These are phyloP conservation scores for Danio jaintianensis DNA, from an alignment of 2,797 vertebrate genomes.

Conservation along the genomic window DNA sequence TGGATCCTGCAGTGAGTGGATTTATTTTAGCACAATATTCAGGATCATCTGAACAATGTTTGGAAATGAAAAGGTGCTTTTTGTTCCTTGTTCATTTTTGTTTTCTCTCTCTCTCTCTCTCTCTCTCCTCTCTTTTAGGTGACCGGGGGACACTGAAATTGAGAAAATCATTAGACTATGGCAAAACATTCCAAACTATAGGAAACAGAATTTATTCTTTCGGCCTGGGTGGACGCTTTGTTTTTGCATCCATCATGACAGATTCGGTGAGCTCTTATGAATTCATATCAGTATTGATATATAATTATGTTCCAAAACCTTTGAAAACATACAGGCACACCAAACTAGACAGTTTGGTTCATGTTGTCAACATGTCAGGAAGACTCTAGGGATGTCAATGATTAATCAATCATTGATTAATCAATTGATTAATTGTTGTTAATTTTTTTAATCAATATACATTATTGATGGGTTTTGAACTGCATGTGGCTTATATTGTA, in stretches of 20 bases:
- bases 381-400: too few species aligned
- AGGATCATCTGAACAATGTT: not conserved
- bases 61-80: not conserved
- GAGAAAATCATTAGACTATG: slow-evolving; percentile 86
- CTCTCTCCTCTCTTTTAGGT: slow-evolving; percentile 68
- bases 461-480: too few species aligned
- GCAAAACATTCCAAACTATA: slow-evolving; percentile 84
- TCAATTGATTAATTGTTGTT: too few species aligned
- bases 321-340: too few species aligned
- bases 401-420: too few species aligned
- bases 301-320: not conserved
- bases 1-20: slow-evolving; percentile 92
- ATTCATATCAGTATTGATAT: too few species aligned
- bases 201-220: slow-evolving; percentile 91
- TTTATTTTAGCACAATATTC: not conserved
- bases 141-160: slow-evolving; percentile 87
- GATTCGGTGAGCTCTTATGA: slow-evolving; percentile 78
- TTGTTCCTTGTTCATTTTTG: not conserved
- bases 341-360: too few species aligned
- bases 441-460: too few species aligned
- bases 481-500: too few species aligned
- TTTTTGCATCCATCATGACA: slow-evolving; percentile 93
- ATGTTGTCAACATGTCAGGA: too few species aligned
- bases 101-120: not conserved
- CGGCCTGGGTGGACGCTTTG: slow-evolving; percentile 89